A percentile compares a stretch with the other conserved stretches of the same genome.
phyloP scores from a whole-genome alignment of 2,113 vertebrate species.

The Panthera uncia region DNA sequence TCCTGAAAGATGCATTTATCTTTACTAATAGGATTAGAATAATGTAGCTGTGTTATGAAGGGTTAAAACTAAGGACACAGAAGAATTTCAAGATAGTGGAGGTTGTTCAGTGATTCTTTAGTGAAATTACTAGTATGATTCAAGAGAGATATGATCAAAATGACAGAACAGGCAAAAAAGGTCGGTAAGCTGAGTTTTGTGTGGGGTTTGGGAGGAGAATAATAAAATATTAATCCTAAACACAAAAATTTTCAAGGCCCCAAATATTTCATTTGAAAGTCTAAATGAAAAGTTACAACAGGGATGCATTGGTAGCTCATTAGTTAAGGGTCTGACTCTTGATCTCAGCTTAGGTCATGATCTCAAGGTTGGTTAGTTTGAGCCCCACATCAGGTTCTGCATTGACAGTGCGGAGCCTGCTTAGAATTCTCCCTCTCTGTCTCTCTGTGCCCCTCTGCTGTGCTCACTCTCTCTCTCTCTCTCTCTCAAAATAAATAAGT shows the following conservation, averaged over 20 bases:
- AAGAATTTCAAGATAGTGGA: neutral
- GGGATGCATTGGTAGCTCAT: too few relatives aligned
- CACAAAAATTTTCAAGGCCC: neutral
- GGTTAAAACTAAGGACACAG: neutral
- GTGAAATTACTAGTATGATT: neutral
- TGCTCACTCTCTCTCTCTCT: neutral
- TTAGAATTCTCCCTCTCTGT: too few relatives aligned
- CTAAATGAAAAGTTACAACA: neutral
- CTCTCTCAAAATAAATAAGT: neutral
- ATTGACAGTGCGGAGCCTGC: too few relatives aligned
- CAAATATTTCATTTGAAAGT: neutral
- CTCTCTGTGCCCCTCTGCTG: neutral
- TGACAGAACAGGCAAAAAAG: neutral
- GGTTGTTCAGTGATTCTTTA: neutral
- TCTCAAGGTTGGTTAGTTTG: too few relatives aligned
- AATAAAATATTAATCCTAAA: neutral
- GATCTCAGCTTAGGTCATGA: too few relatives aligned
- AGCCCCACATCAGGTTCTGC: too few relatives aligned
- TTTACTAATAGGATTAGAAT: neutral
- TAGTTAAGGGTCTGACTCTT: too few relatives aligned
- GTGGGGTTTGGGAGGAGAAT: neutral
- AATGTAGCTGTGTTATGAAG: neutral
- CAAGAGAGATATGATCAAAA: neutral
- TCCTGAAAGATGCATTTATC: neutral
- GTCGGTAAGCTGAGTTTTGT: neutral